Evolutionary conservation across 2,113 vertebrate genomes (phyloP).

Genomic region (Cottus gobio): DNA sequence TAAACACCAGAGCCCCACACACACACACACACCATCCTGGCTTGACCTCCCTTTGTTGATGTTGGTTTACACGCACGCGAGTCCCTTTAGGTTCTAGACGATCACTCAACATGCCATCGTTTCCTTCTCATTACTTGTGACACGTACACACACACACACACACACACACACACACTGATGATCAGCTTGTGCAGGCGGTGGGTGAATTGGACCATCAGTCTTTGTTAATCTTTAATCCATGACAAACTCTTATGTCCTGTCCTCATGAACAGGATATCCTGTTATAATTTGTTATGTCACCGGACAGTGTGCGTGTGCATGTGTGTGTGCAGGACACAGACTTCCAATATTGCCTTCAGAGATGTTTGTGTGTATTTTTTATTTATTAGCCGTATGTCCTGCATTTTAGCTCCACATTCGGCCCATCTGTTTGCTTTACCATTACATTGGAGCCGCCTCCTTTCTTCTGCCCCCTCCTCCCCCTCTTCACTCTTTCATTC

Average conservation of each 20-base stretch:
- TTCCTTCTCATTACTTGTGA: slow-evolving; percentile 19
- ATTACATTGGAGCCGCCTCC: not conserved
- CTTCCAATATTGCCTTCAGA: not conserved
- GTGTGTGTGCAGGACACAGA: not conserved
- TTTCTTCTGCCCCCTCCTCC: not conserved
- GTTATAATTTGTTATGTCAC: slow-evolving; percentile 43
- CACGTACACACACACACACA: slow-evolving; percentile 1
- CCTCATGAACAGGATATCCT: slow-evolving; percentile 69
- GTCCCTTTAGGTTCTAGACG: not conserved
- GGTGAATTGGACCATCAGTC: slow-evolving; percentile 64
- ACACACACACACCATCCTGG: no score
- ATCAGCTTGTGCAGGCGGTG: slow-evolving; percentile 14
- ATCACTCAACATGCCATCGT: slow-evolving; percentile 27
- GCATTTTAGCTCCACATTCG: not conserved
- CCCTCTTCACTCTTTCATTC: not conserved
- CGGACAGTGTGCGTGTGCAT: not conserved
- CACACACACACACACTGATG: slow-evolving; percentile 1
- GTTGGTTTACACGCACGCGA: slow-evolving; percentile 39
- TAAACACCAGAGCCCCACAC: slow-evolving; percentile 70
- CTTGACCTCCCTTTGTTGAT: slow-evolving; percentile 34
- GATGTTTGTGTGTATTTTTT: not conserved
- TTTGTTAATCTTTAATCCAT: slow-evolving; percentile 69
- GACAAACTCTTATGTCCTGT: slow-evolving; percentile 43
- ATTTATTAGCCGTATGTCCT: not conserved
- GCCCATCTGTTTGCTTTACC: not conserved